phyloP scores from a whole-genome alignment of 2,797 vertebrate genomes.

The Ptychobarbus kaznakovi region DNA sequence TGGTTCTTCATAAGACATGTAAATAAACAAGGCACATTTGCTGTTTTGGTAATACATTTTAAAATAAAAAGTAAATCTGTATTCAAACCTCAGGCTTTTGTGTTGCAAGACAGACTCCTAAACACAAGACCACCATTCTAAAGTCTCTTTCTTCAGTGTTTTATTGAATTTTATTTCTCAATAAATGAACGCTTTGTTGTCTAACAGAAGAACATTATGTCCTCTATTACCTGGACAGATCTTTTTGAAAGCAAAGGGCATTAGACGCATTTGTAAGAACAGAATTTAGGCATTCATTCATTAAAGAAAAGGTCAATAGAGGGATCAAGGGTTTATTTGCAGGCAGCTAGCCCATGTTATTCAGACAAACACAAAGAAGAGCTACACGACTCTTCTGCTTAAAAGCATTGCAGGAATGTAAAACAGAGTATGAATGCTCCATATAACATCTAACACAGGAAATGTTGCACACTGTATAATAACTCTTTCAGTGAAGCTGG shows the following conservation, averaged over 20 bases:
- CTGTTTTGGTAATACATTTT: neutral
- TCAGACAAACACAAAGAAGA: conserved; percentile 48
- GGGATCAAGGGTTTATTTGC: conserved; percentile 48
- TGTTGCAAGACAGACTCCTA: neutral
- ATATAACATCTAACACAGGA: conserved; percentile 7
- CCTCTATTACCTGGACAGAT: neutral
- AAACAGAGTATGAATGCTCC: neutral
- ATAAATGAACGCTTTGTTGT: neutral
- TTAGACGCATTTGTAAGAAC: conserved; percentile 28
- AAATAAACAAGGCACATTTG: neutral
- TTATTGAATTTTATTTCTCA: neutral
- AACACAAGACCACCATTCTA: neutral
- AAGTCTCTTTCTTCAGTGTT: neutral
- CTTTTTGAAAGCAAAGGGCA: conserved; percentile 1
- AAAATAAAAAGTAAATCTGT: neutral
- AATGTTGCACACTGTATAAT: neutral
- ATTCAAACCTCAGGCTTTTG: neutral
- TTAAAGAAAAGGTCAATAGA: conserved; percentile 33
- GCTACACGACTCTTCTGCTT: conserved; percentile 29
- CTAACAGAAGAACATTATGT: neutral
- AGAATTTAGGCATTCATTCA: neutral
- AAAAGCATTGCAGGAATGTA: conserved; percentile 36
- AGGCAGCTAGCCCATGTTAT: conserved; percentile 29
- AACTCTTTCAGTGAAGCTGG: neutral
- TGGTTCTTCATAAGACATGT: neutral